Conservation (phyloP, 2,888 invertebrate genomes). For the Anthoptus insignis region DNA sequence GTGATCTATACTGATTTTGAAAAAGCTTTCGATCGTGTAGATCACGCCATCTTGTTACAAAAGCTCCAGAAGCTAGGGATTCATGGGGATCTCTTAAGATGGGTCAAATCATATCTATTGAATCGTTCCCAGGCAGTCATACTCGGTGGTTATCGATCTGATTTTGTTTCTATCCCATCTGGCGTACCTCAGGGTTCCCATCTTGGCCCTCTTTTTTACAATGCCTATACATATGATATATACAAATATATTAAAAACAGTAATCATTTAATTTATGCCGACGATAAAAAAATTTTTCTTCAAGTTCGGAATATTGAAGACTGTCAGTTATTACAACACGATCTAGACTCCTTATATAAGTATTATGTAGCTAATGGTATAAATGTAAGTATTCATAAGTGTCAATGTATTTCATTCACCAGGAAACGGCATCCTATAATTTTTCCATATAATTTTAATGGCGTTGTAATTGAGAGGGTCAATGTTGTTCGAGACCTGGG, state of each 20-base stretch:
- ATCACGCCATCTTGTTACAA: slow-evolving; percentile 33
- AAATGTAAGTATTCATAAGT: background rate
- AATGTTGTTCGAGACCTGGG: background rate
- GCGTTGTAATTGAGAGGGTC: background rate
- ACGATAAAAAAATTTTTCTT: slow-evolving; percentile 30
- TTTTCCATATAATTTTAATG: background rate
- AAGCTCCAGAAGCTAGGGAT: slow-evolving; percentile 40
- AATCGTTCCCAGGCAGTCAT: slow-evolving; percentile 27
- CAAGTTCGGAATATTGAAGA: background rate
- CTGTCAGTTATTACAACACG: background rate
- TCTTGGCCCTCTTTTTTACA: slow-evolving; percentile 39
- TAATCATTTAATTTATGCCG: slow-evolving; percentile 25
- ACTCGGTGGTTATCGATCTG: slow-evolving; percentile 32
- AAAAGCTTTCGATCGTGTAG: slow-evolving; percentile 26
- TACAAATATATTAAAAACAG: slow-evolving; percentile 2
- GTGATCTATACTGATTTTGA: slow-evolving; percentile 36
- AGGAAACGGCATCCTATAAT: background rate
- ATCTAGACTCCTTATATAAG: background rate
- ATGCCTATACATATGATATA: slow-evolving; percentile 30
- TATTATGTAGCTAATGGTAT: background rate
- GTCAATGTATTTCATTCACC: background rate
- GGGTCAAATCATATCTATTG: slow-evolving; percentile 40
- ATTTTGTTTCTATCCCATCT: slow-evolving; percentile 23
- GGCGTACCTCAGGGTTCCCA: background rate
- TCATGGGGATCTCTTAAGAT: slow-evolving; percentile 39